These are phyloP conservation scores for Alosa sapidissima DNA, from an alignment of 2,797 vertebrate species.

Conservation along the genomic window DNA sequence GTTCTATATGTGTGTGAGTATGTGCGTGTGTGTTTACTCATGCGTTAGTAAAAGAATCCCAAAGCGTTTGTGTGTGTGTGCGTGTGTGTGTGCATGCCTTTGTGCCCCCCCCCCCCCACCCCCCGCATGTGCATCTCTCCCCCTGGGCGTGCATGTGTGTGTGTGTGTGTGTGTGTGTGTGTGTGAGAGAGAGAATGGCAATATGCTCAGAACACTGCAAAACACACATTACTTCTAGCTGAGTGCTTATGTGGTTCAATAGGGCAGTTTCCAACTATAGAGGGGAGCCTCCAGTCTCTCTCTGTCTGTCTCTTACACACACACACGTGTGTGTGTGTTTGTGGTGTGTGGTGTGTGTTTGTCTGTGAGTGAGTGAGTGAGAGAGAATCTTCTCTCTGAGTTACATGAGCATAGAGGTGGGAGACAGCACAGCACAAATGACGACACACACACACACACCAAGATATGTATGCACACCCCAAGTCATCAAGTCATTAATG, in stretches of 20 bases:
- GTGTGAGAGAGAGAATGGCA: conserved; percentile 36
- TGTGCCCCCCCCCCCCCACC: too few relatives aligned
- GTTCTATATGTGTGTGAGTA: not conserved
- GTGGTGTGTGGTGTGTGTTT: not conserved
- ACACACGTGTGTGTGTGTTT: not conserved
- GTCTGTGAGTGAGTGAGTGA: not conserved
- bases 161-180: conserved; percentile 12
- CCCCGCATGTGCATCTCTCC: not conserved
- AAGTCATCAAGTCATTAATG: too few relatives aligned
- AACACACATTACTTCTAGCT: conserved; percentile 51
- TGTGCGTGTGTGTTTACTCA: not conserved
- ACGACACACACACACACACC: not conserved
- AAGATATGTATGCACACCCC: too few relatives aligned
- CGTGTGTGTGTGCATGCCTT: not conserved
- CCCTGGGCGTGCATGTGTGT: conserved; percentile 27
- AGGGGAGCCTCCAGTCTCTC: conserved; percentile 25
- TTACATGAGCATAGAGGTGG: not conserved
- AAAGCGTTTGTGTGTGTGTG: not conserved
- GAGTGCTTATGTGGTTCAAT: conserved; percentile 63
- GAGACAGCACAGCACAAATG: not conserved
- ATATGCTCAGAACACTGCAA: conserved; percentile 20
- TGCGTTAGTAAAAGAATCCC: not conserved
- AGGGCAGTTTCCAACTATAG: conserved; percentile 58
- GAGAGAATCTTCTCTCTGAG: not conserved
- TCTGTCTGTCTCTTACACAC: conserved; percentile 23